A percentile compares a stretch with the other conserved stretches of the same genome.
Conservation (phyloP, 2,888 invertebrate genomes). For the Microplitis deprimator region DNA sequence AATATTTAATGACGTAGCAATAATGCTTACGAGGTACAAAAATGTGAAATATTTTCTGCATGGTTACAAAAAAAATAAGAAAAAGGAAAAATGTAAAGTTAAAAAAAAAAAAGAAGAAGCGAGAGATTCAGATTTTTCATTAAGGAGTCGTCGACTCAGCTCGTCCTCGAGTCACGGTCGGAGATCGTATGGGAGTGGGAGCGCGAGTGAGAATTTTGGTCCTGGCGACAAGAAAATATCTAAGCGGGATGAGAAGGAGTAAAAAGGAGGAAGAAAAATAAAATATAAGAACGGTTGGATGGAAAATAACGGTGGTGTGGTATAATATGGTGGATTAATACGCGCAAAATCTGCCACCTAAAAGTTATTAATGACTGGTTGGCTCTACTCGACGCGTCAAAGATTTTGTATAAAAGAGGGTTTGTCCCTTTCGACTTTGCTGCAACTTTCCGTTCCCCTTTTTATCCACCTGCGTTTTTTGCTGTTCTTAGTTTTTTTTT, state of each 20-base stretch:
- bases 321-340: slow-evolving; percentile 71
- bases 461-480: slow-evolving; percentile 23
- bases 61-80: slow-evolving; percentile 40
- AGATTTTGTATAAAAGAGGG: slow-evolving; percentile 66
- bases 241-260: slow-evolving; percentile 24
- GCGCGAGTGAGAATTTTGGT: slow-evolving; percentile 40
- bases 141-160: slow-evolving; percentile 71
- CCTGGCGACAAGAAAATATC: background rate
- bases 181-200: background rate
- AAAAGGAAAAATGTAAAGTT: slow-evolving; percentile 28
- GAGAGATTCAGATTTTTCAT: slow-evolving; percentile 70
- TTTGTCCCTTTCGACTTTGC: slow-evolving; percentile 31
- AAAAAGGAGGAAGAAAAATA: slow-evolving; percentile 37
- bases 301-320: slow-evolving; percentile 57
- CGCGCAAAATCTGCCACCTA: slow-evolving; percentile 70
- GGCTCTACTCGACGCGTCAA: slow-evolving; percentile 64
- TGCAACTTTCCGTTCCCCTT: slow-evolving; percentile 35
- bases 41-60: slow-evolving; percentile 3
- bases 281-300: slow-evolving; percentile 36
- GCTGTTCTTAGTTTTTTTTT: slow-evolving; percentile 2
- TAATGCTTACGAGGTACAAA: slow-evolving; percentile 23
- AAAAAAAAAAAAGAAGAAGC: slow-evolving; percentile 48
- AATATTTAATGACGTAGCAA: slow-evolving; percentile 30
- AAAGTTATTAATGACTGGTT: slow-evolving; percentile 71
- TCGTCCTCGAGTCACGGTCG: slow-evolving; percentile 58